Percentiles rank a stretch among this genome's conserved stretches.
Conservation (phyloP, 1,140 invertebrate genomes). For the Mactra quadrangularis region DNA sequence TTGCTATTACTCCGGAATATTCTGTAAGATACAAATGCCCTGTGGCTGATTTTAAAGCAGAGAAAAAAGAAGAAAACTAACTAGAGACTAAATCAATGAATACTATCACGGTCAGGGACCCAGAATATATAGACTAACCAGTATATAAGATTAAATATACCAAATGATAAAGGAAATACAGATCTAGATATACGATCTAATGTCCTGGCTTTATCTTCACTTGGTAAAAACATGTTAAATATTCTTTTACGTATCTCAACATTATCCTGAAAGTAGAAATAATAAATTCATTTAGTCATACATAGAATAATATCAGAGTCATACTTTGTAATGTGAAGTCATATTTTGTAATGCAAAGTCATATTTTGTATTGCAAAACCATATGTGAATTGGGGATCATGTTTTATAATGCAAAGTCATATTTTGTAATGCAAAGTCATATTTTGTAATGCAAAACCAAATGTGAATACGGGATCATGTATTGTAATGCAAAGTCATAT, state of each 20-base stretch:
- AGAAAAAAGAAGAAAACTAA: too few species aligned
- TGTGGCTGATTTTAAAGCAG: too few species aligned
- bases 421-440: background rate
- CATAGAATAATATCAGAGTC: background rate
- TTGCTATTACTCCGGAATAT: too few species aligned
- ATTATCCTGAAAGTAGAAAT: background rate
- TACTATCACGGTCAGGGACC: constrained; percentile 36
- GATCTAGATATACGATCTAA: constrained; percentile 84
- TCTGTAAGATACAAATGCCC: too few species aligned
- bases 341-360: too few species aligned
- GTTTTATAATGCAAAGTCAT: background rate
- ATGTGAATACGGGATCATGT: too few species aligned
- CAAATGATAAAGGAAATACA: constrained; percentile 94
- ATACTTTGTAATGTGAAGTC: too few species aligned
- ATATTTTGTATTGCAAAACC: background rate
- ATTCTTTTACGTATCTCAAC: background rate
- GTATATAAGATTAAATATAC: constrained; percentile 88
- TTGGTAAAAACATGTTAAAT: constrained; percentile 34
- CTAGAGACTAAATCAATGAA: too few species aligned
- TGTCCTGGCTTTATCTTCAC: constrained; percentile 41
- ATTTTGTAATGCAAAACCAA: too few species aligned
- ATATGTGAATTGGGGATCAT: background rate
- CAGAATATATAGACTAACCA: constrained; percentile 62
- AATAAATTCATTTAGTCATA: background rate
- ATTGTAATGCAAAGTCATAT: too few species aligned